phyloP scores from a whole-genome alignment of 1,140 invertebrate species.

The Pogonus chalceus region DNA sequence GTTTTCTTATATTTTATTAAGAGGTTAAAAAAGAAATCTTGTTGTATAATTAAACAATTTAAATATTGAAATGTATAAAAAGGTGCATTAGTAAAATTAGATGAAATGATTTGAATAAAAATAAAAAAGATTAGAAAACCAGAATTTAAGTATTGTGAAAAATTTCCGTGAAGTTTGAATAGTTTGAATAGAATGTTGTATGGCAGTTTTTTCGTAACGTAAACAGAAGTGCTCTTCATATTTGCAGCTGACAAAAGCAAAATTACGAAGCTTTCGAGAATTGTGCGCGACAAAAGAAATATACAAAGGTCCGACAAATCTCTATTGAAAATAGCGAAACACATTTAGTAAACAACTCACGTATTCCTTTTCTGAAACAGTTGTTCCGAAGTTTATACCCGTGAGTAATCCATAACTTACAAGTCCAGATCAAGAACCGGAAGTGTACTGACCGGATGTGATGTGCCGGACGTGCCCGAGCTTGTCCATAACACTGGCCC shows the following conservation, averaged over 20 bases:
- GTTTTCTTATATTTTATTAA: no score
- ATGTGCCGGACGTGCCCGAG: slow-evolving; percentile 4
- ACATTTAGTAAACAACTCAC: slow-evolving; percentile 1
- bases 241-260: slow-evolving; percentile 2
- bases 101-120: no score
- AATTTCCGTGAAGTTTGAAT: no score
- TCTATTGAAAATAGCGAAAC: neutral
- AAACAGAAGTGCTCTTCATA: neutral
- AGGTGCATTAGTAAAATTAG: no score
- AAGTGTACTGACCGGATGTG: slow-evolving; percentile 6
- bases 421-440: slow-evolving; percentile 1
- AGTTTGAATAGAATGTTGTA: no score
- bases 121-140: no score
- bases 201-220: no score
- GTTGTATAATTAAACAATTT: no score
- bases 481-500: no score
- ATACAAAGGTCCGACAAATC: neutral
- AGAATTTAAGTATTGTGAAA: no score
- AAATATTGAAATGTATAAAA: no score
- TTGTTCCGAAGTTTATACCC: slow-evolving; percentile 4
- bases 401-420: slow-evolving; percentile 7
- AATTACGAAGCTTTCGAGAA: neutral
- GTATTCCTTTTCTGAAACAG: slow-evolving; percentile 2
- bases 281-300: neutral
- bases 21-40: no score